Evolutionary conservation across 2,797 vertebrate species (phyloP).

Genomic region (Lerista edwardsae): DNA sequence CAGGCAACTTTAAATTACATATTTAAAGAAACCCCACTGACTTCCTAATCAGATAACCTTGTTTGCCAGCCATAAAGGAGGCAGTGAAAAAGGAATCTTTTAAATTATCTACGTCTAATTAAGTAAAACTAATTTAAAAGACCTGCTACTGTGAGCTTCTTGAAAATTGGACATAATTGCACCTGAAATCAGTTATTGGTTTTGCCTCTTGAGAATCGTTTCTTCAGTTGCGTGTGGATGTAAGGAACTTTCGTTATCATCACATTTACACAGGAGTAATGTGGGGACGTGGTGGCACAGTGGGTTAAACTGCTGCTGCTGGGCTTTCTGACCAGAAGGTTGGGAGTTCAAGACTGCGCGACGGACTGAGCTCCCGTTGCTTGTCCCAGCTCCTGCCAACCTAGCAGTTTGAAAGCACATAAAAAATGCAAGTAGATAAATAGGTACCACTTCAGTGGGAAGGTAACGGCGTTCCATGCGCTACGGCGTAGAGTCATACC

Average conservation of each 20-base stretch:
- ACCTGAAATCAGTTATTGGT: background rate
- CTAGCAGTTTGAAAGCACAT: no score
- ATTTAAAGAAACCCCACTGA: background rate
- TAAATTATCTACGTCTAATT: background rate
- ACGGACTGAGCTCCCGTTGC: no score
- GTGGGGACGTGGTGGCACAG: no score
- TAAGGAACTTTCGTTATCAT: background rate
- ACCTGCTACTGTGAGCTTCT: background rate
- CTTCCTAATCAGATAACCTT: background rate
- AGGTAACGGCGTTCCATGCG: no score
- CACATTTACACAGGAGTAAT: background rate
- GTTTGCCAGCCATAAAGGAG: background rate
- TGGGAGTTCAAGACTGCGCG: no score
- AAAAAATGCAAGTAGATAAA: no score
- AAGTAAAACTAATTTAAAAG: slow-evolving; percentile 27
- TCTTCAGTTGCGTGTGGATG: background rate
- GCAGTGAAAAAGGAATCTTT: background rate
- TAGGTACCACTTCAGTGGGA: no score
- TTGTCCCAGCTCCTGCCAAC: no score
- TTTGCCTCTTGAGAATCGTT: background rate
- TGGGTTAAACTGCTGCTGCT: no score
- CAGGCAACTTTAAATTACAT: background rate
- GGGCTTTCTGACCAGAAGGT: no score
- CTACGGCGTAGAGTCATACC: no score
- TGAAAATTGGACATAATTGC: background rate